Conservation (phyloP, 2,797 vertebrate genomes). For the Lepus townsendii region DNA sequence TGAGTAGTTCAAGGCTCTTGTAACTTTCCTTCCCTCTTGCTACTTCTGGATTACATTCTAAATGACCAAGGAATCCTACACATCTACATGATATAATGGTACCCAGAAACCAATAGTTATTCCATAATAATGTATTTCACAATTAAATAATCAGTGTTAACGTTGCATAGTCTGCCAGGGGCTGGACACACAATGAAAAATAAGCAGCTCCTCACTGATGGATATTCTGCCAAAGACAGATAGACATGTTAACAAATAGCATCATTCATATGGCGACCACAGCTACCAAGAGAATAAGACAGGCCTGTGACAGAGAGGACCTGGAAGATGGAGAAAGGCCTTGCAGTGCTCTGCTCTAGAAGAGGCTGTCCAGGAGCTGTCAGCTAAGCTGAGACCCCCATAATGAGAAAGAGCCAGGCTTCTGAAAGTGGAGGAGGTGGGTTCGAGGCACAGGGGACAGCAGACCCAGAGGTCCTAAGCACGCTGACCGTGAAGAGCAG, state of each 20-base stretch:
- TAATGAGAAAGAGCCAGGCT: neutral
- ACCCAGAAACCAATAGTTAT: slow-evolving; percentile 5
- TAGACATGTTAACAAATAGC: slow-evolving; percentile 21
- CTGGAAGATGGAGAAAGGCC: neutral
- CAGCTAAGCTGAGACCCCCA: neutral
- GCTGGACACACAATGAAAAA: neutral
- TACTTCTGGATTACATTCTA: slow-evolving; percentile 54
- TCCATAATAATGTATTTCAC: slow-evolving; percentile 36
- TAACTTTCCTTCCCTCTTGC: neutral
- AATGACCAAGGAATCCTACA: slow-evolving; percentile 54
- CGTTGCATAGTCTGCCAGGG: neutral
- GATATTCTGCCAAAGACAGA: neutral
- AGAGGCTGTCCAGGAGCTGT: neutral
- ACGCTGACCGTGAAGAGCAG: too few relatives aligned
- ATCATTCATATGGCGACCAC: slow-evolving; percentile 19
- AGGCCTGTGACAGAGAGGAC: neutral
- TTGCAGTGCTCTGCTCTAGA: neutral
- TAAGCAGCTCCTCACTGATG: neutral
- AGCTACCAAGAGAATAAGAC: neutral
- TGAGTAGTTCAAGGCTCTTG: neutral
- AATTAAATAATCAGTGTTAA: neutral
- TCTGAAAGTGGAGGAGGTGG: neutral
- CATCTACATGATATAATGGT: slow-evolving; percentile 15
- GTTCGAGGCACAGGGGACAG: neutral
- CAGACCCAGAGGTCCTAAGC: neutral